phyloP scores from a whole-genome alignment of 2,888 invertebrate genomes.

The Blastobasis lacticolella region DNA sequence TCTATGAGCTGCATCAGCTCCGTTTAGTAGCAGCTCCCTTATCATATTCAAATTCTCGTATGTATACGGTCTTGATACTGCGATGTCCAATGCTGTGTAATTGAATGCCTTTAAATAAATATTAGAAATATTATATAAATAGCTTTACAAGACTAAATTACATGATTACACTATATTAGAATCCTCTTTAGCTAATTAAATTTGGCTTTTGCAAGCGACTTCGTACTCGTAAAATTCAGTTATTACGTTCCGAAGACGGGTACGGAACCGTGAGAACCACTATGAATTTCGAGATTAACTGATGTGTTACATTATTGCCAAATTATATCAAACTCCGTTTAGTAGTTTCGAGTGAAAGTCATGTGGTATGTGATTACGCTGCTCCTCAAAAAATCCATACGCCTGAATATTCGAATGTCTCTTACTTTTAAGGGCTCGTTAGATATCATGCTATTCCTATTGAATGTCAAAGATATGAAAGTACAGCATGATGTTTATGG shows the following conservation, averaged over 20 bases:
- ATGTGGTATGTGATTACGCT: no score
- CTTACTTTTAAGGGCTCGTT: not conserved
- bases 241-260: not conserved
- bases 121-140: not conserved
- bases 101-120: conserved; percentile 28
- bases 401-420: not conserved
- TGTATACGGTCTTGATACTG: conserved; percentile 37
- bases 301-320: no score
- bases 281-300: not conserved
- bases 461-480: not conserved
- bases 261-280: not conserved
- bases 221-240: not conserved
- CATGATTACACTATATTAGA: not conserved
- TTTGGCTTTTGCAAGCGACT: not conserved
- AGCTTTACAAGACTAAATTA: not conserved
- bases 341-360: no score
- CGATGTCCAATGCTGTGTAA: conserved; percentile 45
- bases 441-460: not conserved
- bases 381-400: no score
- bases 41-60: conserved; percentile 36
- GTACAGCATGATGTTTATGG: not conserved
- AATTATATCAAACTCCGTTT: no score
- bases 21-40: conserved; percentile 37
- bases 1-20: conserved; percentile 35
- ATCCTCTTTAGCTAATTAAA: not conserved